Base-by-base conservation (phyloP, 2,888 invertebrate genomes). In the Physocephala rufipes region DNA sequence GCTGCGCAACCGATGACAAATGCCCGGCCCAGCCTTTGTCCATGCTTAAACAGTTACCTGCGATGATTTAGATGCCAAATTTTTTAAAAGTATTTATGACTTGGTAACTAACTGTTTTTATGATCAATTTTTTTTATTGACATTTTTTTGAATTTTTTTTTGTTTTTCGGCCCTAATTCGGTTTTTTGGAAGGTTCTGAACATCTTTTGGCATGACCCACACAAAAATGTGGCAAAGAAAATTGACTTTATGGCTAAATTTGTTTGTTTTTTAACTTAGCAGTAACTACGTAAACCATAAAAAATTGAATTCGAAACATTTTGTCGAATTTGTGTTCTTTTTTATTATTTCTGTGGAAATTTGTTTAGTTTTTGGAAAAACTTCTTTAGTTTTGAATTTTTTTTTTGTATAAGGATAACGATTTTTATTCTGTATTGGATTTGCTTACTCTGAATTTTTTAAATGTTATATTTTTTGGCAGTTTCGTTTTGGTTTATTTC, bases 331-430 rank as follows among this genome's bases (percentile, higher is more conserved):
- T 74, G 63, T 36, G 69, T 63, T 62, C 71, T 59, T 67, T 58
- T 75, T 74, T 73, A 65, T 74, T 73, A 71, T 70, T 76, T 76
- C 30, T 68, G 59, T 58, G 53, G 36, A 19, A 45, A 13, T 55
- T 51, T 65, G 28, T 47, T 64, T 21, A 24, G 49, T 47, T 67
- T 53, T 51, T 16, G 66, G 13, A 36, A 30, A 58, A 36, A 19
- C 26, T 4, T 24, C 24, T 15, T 63, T 9, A 45, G 26, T 24
- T 24, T 53, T 9, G 53, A 53, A 53, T 2, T 53, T 36, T 36
- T 36, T 36, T 36, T 36, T 36, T 36, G 36, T 36, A 9, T 36
- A 36, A 36, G 36, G 9, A 36, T 36, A 9, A 36, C 9, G n/a
- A n/a, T 24, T 3, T 55, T 24, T 1, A 26, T 55, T 13, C 55